Percentiles rank a stretch among this genome's conserved stretches.
phyloP scores from a whole-genome alignment of 1,140 invertebrate species.

The Chrysoperla carnea region DNA sequence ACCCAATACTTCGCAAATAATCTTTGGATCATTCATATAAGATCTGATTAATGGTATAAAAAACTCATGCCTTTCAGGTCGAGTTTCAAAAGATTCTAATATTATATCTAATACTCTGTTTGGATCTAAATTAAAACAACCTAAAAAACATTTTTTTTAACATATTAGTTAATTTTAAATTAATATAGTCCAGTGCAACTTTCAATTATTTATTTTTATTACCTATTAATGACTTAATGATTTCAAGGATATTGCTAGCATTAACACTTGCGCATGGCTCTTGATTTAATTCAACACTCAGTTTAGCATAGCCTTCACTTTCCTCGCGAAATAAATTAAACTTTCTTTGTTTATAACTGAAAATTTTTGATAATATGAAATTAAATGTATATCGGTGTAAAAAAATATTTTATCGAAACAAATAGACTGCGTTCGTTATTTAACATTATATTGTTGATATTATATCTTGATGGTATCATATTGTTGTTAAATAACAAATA shows the following conservation, averaged over 20 bases:
- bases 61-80: conserved; percentile 51
- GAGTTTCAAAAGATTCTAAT: conserved; percentile 89
- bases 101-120: conserved; percentile 95
- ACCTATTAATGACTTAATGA: conserved; percentile 88
- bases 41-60: conserved; percentile 71
- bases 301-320: conserved; percentile 96
- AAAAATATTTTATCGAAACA: too few species aligned
- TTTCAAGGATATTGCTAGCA: conserved; percentile 50
- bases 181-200: background rate
- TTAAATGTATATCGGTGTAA: too few species aligned
- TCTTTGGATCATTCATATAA: conserved; percentile 71
- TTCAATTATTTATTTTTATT: conserved; percentile 13
- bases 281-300: conserved; percentile 91
- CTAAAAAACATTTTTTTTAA: conserved; percentile 31
- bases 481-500: too few species aligned
- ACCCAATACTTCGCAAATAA: conserved; percentile 83
- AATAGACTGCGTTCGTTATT: too few species aligned
- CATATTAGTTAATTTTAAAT: background rate
- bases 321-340: conserved; percentile 98
- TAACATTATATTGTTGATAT: too few species aligned
- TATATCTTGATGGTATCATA: too few species aligned
- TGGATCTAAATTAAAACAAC: conserved; percentile 97
- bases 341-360: conserved; percentile 96
- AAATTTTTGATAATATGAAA: conserved; percentile 20
- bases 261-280: conserved; percentile 49